Percentiles rank a stretch among this genome's conserved stretches.
These are phyloP conservation scores for Ptychodera flava DNA, from an alignment of 35 echinoderm and acorn worm species.

Conservation along the genomic window DNA sequence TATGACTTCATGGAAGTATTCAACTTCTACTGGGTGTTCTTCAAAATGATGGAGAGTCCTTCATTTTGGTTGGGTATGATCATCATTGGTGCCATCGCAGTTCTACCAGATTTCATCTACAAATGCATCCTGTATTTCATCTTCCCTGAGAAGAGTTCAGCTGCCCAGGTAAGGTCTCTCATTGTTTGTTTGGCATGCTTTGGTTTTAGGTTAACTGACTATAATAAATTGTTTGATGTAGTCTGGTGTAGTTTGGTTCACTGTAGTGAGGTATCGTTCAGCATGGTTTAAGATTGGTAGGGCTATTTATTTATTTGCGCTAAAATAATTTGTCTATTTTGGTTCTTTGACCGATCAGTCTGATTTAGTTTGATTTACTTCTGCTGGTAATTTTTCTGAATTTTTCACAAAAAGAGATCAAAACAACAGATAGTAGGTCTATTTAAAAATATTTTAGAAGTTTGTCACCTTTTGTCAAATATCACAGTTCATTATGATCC, in stretches of 20 bases:
- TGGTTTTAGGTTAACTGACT: too few relatives aligned
- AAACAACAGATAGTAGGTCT: too few relatives aligned
- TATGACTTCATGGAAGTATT: conserved; percentile 41
- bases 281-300: not conserved
- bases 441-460: too few relatives aligned
- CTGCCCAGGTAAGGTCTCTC: conserved; percentile 8
- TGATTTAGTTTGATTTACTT: too few relatives aligned
- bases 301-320: not conserved
- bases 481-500: too few relatives aligned
- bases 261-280: too few relatives aligned
- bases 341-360: not conserved
- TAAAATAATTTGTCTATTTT: not conserved
- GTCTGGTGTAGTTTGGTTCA: too few relatives aligned
- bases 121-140: conserved; percentile 45
- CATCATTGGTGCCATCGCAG: conserved; percentile 38
- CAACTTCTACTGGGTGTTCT: conserved; percentile 66
- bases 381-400: too few relatives aligned
- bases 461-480: too few relatives aligned
- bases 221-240: too few relatives aligned
- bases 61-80: conserved; percentile 72
- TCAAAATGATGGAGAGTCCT: conserved; percentile 60
- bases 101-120: conserved; percentile 89
- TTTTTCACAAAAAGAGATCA: too few relatives aligned
- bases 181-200: not conserved
- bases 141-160: not conserved